These are phyloP conservation scores for Drosophila testacea DNA, from an alignment of 2,888 invertebrate genomes.

Conservation along the genomic window DNA sequence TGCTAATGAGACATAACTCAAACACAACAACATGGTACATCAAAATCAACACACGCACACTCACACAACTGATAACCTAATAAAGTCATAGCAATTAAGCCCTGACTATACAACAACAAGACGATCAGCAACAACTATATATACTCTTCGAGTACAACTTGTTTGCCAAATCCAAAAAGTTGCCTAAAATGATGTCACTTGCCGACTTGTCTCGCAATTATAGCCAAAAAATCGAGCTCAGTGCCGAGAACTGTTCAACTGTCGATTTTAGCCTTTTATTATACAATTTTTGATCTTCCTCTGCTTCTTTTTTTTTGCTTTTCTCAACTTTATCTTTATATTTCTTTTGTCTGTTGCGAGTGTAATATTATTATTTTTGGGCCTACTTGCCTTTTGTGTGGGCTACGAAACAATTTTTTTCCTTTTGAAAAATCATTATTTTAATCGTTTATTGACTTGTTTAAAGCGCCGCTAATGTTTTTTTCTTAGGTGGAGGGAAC, in stretches of 20 bases:
- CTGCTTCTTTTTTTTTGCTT: slow-evolving; percentile 22
- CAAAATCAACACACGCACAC: slow-evolving; percentile 37
- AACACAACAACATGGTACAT: slow-evolving; percentile 55
- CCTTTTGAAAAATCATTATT: slow-evolving; percentile 72
- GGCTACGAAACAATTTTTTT: slow-evolving; percentile 38
- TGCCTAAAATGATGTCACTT: slow-evolving; percentile 78
- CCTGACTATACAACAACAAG: slow-evolving; percentile 47
- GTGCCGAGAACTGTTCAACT: slow-evolving; percentile 39
- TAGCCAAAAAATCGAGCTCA: slow-evolving; percentile 52
- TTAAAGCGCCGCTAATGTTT: slow-evolving; percentile 70
- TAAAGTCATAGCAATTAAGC: slow-evolving; percentile 78
- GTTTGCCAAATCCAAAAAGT: slow-evolving; percentile 70
- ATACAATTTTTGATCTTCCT: slow-evolving; percentile 47
- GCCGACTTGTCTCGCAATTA: slow-evolving; percentile 66
- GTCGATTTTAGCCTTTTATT: slow-evolving; percentile 59
- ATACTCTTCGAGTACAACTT: slow-evolving; percentile 62
- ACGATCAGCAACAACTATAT: slow-evolving; percentile 29
- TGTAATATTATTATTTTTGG: slow-evolving; percentile 27
- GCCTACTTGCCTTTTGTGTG: slow-evolving; percentile 63
- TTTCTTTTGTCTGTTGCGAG: slow-evolving; percentile 47
- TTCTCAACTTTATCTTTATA: slow-evolving; percentile 26
- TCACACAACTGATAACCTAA: slow-evolving; percentile 72
- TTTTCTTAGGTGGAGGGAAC: slow-evolving; percentile 7
- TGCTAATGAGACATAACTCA: slow-evolving; percentile 76
- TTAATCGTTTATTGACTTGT: slow-evolving; percentile 82